Evolutionary conservation across 2,888 invertebrate genomes (phyloP), one percentile per base, ranked within the genome.

Genomic region (Magallana nippona): DNA sequence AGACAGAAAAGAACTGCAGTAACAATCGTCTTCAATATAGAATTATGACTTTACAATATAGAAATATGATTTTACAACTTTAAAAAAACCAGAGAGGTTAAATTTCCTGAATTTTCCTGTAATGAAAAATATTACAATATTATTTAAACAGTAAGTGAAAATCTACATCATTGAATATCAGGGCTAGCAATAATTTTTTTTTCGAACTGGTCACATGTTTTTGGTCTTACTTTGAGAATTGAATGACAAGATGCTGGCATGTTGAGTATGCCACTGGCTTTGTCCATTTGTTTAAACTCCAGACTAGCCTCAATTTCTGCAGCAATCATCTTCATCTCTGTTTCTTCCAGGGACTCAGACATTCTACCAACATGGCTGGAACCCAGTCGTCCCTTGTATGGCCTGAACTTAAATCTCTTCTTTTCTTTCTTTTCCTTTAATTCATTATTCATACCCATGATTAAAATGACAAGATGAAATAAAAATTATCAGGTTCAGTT

Each of bases 231-330:
- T 89, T 91, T 92, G 8, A 93, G 84, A 83, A 93, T 90, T 62
- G 92, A 92, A 83, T 92, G 92, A 87, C 93, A 93, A 32, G 93
- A 92, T 27, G 89, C 89, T 17, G 93, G 93, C 92, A 93, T 92
- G n/a, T 91, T 90, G 10, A 91, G 86, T 10, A 89, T 83, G 10
- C 87, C 90, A 80, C 86, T 89, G 17, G 86, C 83, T 71, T 82
- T 82, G 2, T 71, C 81, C 77, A 86, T 84, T 60, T 86, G 86
- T 27, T 86, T 87, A 56, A 86, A 86, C 10, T 88, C 87, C 83
- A 88, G 84, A 57, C 88, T 87, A 44, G 86, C 88, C 56, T 84
- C 85, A 10, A 89, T 87, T 80, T 92, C 92, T 58, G 89, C 86
- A 22, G 87, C 87, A 32, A 87, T 85, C 83, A 92, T 85, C 13